Conservation (phyloP, 2,797 vertebrate genomes). For the Diceros bicornis region DNA sequence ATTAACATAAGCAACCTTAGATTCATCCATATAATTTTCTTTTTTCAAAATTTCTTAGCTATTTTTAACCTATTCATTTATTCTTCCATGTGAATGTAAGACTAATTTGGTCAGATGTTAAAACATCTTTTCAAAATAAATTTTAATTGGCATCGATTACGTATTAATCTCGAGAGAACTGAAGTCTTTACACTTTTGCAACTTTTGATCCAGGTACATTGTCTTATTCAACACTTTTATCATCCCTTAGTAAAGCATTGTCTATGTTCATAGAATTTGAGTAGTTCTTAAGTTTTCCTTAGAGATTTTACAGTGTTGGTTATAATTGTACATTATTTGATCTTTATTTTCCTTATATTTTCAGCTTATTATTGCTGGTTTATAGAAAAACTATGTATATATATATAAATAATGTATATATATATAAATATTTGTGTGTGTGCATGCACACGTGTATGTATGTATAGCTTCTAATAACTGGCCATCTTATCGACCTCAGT, state of each 20-base stretch:
- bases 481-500: background rate
- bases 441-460: background rate
- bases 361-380: background rate
- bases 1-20: background rate
- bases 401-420: background rate
- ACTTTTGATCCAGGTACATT: background rate
- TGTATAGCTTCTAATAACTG: background rate
- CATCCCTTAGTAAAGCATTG: background rate
- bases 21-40: background rate
- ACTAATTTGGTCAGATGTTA: slow-evolving; percentile 43
- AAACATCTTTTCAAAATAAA: slow-evolving; percentile 51
- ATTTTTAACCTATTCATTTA: slow-evolving; percentile 18
- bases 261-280: background rate
- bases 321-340: slow-evolving; percentile 35
- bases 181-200: background rate
- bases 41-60: background rate
- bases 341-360: slow-evolving; percentile 26
- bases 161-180: background rate
- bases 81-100: background rate
- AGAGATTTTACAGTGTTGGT: slow-evolving; percentile 11
- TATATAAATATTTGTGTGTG: background rate
- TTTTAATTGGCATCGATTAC: background rate
- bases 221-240: background rate
- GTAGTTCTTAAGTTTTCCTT: slow-evolving; percentile 21
- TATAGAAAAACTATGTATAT: background rate